Evolutionary conservation across 2,888 invertebrate genomes (phyloP).

Genomic region (Cephalotes varians): DNA sequence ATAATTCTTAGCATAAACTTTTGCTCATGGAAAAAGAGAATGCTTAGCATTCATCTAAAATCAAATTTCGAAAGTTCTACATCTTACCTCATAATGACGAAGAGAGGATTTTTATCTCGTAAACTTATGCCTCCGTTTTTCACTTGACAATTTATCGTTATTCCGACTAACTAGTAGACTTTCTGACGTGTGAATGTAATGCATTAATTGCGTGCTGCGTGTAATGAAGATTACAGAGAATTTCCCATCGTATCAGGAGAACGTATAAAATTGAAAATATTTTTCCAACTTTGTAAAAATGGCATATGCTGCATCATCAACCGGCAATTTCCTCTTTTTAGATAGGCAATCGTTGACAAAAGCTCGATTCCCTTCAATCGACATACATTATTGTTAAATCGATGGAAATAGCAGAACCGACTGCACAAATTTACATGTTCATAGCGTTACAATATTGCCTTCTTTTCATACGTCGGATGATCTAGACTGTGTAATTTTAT

Average conservation of each 20-base stretch:
- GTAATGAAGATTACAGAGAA: slow-evolving; percentile 14
- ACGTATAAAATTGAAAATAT: slow-evolving; percentile 73
- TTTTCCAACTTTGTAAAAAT: slow-evolving; percentile 82
- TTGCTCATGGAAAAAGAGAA: slow-evolving; percentile 40
- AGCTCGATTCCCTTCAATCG: slow-evolving; percentile 17
- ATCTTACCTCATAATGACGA: slow-evolving; percentile 48
- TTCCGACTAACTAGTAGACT: slow-evolving; percentile 61
- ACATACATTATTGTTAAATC: slow-evolving; percentile 60
- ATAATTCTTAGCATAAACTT: slow-evolving; percentile 63
- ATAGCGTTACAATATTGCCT: slow-evolving; percentile 71
- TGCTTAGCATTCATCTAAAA: slow-evolving; percentile 23
- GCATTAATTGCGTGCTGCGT: slow-evolving; percentile 42
- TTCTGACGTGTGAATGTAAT: slow-evolving; percentile 54
- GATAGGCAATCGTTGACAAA: slow-evolving; percentile 58
- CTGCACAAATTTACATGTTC: slow-evolving; percentile 77
- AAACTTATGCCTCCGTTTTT: slow-evolving; percentile 53
- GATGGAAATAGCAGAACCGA: slow-evolving; percentile 56
- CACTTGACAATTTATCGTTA: slow-evolving; percentile 65
- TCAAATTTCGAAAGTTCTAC: slow-evolving; percentile 53
- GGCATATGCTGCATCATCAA: slow-evolving; percentile 59
- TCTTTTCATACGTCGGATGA: slow-evolving; percentile 73
- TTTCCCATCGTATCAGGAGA: background rate
- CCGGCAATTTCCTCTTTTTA: slow-evolving; percentile 62
- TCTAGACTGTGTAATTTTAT: slow-evolving; percentile 65
- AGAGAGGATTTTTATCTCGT: slow-evolving; percentile 29